Evolutionary conservation across 2,797 vertebrate species (phyloP).

Genomic region (Uromys caudimaculatus): DNA sequence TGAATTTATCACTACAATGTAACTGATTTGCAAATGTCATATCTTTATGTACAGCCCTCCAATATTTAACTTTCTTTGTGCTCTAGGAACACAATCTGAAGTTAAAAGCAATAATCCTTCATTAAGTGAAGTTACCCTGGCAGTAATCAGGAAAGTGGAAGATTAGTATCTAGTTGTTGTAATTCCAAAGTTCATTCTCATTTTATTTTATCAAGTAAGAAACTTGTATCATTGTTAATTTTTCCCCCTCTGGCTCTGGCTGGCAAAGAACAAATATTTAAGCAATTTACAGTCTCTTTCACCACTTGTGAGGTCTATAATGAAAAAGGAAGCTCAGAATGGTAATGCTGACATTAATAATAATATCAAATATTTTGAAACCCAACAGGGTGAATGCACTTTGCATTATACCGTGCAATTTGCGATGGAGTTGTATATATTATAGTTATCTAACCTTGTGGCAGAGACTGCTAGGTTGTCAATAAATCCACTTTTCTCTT

Average conservation of each 20-base stretch:
- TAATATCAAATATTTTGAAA: conserved; percentile 49
- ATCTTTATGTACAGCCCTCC: neutral
- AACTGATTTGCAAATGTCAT: neutral
- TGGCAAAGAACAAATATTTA: conserved; percentile 71
- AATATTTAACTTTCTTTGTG: conserved; percentile 19
- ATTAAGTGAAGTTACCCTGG: neutral
- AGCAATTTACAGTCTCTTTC: conserved; percentile 52
- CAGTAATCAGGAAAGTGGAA: neutral
- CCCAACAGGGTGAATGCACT: neutral
- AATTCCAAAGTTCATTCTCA: conserved; percentile 36
- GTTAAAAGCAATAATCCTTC: conserved; percentile 28
- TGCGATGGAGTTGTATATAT: neutral
- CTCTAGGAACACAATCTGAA: neutral
- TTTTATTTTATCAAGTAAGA: conserved; percentile 47
- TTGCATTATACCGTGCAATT: neutral
- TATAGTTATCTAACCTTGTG: neutral
- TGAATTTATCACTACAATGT: conserved; percentile 7
- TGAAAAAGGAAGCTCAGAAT: conserved; percentile 62
- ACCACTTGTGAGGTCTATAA: conserved; percentile 39
- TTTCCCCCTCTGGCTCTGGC: neutral
- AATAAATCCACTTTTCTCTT: neutral
- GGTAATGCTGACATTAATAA: conserved; percentile 49
- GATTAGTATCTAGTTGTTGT: neutral
- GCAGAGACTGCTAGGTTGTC: neutral
- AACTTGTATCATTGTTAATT: conserved; percentile 34